A percentile compares a stretch with the other conserved stretches of the same genome.
phyloP scores from a whole-genome alignment of 2,113 vertebrate species.

The Lota lota region DNA sequence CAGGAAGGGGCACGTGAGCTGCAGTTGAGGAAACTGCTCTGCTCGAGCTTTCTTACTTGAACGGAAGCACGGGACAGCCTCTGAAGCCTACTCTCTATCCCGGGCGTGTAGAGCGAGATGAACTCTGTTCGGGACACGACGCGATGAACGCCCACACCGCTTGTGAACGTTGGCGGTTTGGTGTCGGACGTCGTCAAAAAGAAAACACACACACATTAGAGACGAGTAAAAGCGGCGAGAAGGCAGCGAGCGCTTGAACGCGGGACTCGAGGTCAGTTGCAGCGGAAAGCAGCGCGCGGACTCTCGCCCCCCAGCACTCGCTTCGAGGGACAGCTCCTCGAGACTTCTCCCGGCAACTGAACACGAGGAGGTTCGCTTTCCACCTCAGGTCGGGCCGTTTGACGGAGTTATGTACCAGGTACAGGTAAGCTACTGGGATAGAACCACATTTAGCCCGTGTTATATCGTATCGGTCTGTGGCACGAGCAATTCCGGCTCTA shows the following conservation, averaged over 20 bases:
- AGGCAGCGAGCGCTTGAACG: not conserved
- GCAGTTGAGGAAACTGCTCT: not conserved
- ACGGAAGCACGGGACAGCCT: not conserved
- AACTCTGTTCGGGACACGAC: not conserved
- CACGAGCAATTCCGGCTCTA: no score
- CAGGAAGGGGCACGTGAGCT: not conserved
- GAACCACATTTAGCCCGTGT: no score
- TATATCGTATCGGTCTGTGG: not conserved
- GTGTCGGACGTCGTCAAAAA: not conserved
- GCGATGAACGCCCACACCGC: not conserved
- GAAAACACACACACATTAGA: not conserved
- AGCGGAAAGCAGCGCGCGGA: not conserved
- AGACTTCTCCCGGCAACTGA: not conserved
- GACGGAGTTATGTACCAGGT: constrained; percentile 6
- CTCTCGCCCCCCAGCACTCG: not conserved
- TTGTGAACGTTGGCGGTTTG: not conserved
- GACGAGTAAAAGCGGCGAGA: not conserved
- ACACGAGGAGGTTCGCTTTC: not conserved
- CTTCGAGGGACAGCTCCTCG: not conserved
- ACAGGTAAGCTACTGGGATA: not conserved
- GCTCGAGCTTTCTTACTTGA: not conserved
- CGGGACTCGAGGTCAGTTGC: not conserved
- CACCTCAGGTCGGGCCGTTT: not conserved
- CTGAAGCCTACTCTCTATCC: not conserved
- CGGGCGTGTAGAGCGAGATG: not conserved